Conservation (phyloP, 35 echinoderm and acorn worm genomes). For the Ptychodera flava region DNA sequence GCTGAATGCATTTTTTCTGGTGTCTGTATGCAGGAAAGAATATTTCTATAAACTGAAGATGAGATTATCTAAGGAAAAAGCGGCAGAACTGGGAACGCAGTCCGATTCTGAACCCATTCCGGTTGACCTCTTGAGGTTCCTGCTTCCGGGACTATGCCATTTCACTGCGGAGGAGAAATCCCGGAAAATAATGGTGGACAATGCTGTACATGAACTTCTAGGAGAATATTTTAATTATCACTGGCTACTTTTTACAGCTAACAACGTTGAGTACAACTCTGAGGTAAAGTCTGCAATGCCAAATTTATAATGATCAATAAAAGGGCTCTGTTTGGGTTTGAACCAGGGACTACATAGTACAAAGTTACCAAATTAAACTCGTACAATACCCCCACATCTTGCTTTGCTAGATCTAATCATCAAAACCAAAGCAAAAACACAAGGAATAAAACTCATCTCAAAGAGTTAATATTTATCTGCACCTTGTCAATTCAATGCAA, state of each 20-base stretch:
- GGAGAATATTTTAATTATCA: slow-evolving; percentile 64
- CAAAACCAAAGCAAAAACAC: no score
- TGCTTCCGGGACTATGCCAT: slow-evolving; percentile 85
- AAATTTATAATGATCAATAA: no score
- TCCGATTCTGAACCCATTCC: neutral
- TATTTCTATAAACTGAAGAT: neutral
- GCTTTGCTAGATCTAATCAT: no score
- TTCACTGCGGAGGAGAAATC: slow-evolving; percentile 67
- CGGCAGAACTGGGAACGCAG: neutral
- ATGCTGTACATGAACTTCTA: slow-evolving; percentile 51
- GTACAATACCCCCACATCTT: no score
- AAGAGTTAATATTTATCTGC: no score
- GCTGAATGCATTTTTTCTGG: no score
- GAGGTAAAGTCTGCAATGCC: neutral
- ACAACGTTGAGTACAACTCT: neutral
- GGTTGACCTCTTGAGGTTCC: slow-evolving; percentile 59
- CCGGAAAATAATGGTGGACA: slow-evolving; percentile 35
- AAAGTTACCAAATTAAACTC: no score
- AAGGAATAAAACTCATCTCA: no score
- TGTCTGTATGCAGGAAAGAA: neutral
- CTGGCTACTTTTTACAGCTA: slow-evolving; percentile 31
- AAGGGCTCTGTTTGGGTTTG: no score
- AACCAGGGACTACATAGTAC: no score
- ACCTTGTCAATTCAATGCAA: no score
- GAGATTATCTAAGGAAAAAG: neutral